These are phyloP conservation scores for Remorina albescens DNA, from an alignment of 2,797 vertebrate genomes.

Conservation along the genomic window DNA sequence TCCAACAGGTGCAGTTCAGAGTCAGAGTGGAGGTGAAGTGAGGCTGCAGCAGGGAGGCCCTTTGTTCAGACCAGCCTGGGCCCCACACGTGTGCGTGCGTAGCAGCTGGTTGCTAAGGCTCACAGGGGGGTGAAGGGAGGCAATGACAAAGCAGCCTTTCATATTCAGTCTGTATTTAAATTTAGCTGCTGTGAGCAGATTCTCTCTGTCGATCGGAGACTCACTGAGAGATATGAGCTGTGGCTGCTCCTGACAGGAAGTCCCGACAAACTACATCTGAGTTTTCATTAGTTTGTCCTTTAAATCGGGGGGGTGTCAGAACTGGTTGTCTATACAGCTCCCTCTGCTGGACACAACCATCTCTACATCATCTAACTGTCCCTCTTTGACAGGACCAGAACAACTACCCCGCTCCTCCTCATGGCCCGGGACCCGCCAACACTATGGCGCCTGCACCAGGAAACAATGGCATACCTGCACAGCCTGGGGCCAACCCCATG, in stretches of 20 bases:
- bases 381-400: constrained; percentile 88
- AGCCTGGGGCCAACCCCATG: constrained; percentile 81
- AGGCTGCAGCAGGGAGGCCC: constrained; percentile 34
- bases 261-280: too few relatives aligned
- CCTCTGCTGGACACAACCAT: constrained; percentile 24
- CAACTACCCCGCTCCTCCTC: constrained; percentile 82
- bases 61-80: constrained; percentile 55
- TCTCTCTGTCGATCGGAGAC: too few relatives aligned
- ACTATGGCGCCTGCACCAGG: constrained; percentile 84
- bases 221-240: background rate
- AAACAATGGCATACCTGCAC: constrained; percentile 82
- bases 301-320: too few relatives aligned
- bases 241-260: too few relatives aligned
- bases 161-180: constrained; percentile 79
- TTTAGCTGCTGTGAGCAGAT: constrained; percentile 71
- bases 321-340: background rate
- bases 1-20: constrained; percentile 39
- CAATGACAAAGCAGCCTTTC: constrained; percentile 85
- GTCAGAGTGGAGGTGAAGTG: constrained; percentile 26
- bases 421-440: constrained; percentile 82
- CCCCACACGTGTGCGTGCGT: constrained; percentile 46
- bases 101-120: constrained; percentile 82
- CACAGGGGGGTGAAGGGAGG: constrained; percentile 42
- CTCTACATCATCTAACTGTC: background rate
- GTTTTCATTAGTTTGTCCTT: background rate